Evolutionary conservation across 1,140 invertebrate species (phyloP).

Genomic region (Rhysida immarginata): DNA sequence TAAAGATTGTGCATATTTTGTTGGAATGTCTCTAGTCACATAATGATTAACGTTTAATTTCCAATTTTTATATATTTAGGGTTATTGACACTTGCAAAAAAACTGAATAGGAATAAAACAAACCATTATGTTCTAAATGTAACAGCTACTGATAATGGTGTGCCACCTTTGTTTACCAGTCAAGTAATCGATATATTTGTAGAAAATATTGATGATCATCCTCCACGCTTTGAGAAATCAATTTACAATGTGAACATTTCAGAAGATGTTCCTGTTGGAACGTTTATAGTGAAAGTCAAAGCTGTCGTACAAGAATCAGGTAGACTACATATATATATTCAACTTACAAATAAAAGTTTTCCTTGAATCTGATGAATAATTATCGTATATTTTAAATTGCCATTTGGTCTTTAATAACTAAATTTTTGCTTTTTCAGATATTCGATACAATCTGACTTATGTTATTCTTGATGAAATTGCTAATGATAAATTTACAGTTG

Average conservation of each 20-base stretch:
- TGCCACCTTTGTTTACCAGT: conserved; percentile 44
- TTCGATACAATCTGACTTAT: conserved; percentile 61
- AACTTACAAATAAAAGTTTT: too few species aligned
- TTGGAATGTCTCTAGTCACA: background rate
- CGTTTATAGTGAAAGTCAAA: conserved; percentile 55
- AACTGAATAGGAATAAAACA: conserved; percentile 37
- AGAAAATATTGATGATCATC: conserved; percentile 53
- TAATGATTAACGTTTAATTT: too few species aligned
- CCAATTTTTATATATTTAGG: conserved; percentile 7
- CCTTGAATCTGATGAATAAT: too few species aligned
- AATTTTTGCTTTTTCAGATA: conserved; percentile 15
- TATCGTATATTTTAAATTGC: conserved; percentile 8
- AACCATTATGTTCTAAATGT: conserved; percentile 49
- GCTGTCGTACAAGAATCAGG: conserved; percentile 52
- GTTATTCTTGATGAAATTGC: conserved; percentile 64
- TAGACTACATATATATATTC: too few species aligned
- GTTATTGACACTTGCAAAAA: conserved; percentile 50
- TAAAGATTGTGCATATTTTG: background rate
- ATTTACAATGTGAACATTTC: conserved; percentile 59
- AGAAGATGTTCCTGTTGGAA: conserved; percentile 57
- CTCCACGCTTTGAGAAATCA: conserved; percentile 59
- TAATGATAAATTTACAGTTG: conserved; percentile 62
- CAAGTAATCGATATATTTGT: conserved; percentile 46
- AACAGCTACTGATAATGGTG: conserved; percentile 65
- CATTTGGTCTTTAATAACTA: conserved; percentile 2